Conservation (phyloP, 1,140 invertebrate genomes). For the Drosophila mauritiana region DNA sequence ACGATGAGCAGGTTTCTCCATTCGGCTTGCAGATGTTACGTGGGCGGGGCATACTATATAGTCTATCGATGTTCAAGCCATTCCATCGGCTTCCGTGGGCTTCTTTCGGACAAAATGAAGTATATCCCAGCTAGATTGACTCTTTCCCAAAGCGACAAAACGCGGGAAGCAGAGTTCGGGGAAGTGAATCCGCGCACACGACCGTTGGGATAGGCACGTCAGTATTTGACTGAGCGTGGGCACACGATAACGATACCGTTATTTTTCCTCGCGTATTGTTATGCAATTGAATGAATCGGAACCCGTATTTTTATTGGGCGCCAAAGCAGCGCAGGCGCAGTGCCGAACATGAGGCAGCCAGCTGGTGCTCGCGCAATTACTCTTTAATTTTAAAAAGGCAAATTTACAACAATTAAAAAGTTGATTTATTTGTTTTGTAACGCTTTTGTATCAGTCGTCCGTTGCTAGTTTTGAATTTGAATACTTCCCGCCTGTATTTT, state of each 20-base stretch:
- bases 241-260: conserved; percentile 76
- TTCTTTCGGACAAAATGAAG: conserved; percentile 1
- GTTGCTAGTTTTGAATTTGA: background rate
- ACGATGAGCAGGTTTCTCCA: conserved; percentile 27
- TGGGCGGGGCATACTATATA: conserved; percentile 39
- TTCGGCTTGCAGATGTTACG: conserved; percentile 22
- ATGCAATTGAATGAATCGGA: conserved; percentile 72
- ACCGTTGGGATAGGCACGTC: conserved; percentile 65
- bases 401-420: background rate
- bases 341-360: conserved; percentile 8
- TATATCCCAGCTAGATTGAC: conserved; percentile 13
- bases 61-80: conserved; percentile 27
- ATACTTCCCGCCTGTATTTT: too few relatives aligned
- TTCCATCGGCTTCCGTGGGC: background rate
- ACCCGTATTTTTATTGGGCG: conserved; percentile 63
- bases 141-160: conserved; percentile 22
- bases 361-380: conserved; percentile 25
- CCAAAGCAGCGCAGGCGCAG: conserved; percentile 65
- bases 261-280: conserved; percentile 61
- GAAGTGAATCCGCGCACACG: conserved; percentile 42
- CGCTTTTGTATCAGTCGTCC: background rate
- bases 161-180: conserved; percentile 9
- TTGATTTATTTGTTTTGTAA: too few relatives aligned
- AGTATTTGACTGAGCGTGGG: conserved; percentile 72
- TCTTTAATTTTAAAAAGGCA: background rate